Evolutionary conservation across 2,797 vertebrate species (phyloP).

Genomic region (Gymnocypris eckloni): DNA sequence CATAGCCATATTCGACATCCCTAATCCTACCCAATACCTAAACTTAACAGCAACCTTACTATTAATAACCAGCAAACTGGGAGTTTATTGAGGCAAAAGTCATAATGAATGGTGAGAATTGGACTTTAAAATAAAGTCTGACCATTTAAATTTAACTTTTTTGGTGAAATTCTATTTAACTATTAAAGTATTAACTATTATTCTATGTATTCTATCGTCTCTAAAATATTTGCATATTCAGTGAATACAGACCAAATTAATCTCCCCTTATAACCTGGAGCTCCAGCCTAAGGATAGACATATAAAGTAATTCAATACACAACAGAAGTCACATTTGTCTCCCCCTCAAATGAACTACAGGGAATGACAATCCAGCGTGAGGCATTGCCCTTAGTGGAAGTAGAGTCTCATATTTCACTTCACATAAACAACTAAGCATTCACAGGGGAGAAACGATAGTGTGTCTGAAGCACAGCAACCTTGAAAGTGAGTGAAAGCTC

Average conservation of each 20-base stretch:
- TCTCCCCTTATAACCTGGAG: neutral
- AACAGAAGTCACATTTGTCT: slow-evolving; percentile 14
- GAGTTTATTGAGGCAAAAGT: neutral
- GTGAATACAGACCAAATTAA: neutral
- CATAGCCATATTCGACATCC: neutral
- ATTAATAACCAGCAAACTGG: neutral
- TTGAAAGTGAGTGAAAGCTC: slow-evolving; percentile 8
- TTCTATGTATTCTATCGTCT: neutral
- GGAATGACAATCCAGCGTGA: slow-evolving; percentile 10
- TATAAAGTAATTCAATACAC: neutral
- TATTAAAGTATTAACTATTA: no score
- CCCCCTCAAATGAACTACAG: slow-evolving; percentile 15
- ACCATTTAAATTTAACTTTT: neutral
- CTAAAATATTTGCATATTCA: neutral
- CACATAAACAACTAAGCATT: slow-evolving; percentile 37
- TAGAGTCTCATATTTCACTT: slow-evolving; percentile 34
- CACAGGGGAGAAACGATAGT: slow-evolving; percentile 8
- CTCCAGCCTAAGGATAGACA: neutral
- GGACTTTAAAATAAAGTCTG: neutral
- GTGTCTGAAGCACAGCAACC: slow-evolving; percentile 25
- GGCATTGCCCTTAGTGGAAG: slow-evolving; percentile 6
- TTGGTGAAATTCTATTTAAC: neutral
- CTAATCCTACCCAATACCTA: neutral
- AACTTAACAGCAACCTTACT: neutral
- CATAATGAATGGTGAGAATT: neutral